Evolutionary conservation across 2,113 vertebrate species (phyloP).

Genomic region (Empidonax traillii): DNA sequence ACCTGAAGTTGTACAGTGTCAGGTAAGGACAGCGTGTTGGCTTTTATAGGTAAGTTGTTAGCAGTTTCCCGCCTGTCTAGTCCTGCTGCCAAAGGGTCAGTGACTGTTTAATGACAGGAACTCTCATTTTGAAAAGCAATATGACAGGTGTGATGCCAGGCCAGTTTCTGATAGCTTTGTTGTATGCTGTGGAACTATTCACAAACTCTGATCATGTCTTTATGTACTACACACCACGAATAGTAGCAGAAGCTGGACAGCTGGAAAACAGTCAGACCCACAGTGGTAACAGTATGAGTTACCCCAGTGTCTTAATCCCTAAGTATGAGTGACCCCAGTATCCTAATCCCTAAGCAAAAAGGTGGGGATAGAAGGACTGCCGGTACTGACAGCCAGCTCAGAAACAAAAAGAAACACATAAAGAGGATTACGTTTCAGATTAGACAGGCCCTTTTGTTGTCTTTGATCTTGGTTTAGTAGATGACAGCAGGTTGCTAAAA

Average conservation of each 20-base stretch:
- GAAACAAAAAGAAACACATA: neutral
- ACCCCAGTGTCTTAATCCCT: neutral
- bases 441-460: neutral
- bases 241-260: neutral
- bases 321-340: neutral
- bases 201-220: neutral
- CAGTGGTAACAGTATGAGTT: neutral
- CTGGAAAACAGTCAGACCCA: neutral
- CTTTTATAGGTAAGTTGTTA: neutral
- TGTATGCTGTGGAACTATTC: neutral
- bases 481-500: conserved; percentile 11
- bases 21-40: neutral
- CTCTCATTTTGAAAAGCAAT: neutral
- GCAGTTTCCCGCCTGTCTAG: neutral
- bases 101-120: neutral
- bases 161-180: neutral
- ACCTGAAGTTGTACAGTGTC: neutral
- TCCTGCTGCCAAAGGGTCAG: neutral
- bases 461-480: conserved; percentile 35
- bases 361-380: neutral
- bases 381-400: neutral
- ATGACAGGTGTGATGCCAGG: neutral
- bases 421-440: conserved; percentile 18
- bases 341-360: neutral
- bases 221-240: neutral